Base-by-base conservation (phyloP, 2,888 invertebrate species). In the Megalurothrips usitatus region DNA sequence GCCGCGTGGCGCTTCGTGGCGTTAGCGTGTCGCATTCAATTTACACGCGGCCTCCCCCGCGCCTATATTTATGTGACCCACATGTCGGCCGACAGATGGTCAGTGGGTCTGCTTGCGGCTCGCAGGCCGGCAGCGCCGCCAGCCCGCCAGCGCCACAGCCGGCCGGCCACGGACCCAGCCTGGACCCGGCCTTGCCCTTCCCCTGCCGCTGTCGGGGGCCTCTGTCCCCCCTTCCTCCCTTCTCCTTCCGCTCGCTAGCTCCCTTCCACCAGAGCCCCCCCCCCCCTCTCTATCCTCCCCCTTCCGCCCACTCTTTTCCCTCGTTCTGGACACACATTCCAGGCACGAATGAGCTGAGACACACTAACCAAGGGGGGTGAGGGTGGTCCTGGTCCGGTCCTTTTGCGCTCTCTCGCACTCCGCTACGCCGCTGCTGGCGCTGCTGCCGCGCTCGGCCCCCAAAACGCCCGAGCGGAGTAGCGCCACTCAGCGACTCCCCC, bases 331-430 rank as follows among this genome's bases (percentile, higher is more conserved):
- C 58, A 58, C 58, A 58, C 58, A 58, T 58, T 58, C 58, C 58
- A n/a, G 58, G 58, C 58, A 58, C 58, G 58, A 58, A 58, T 58
- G 58, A 58, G 58, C 58, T 58, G 58, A 58, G 58, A 58, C 58
- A 58, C 58, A 58, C 58, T 58, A n/a, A 58, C 34, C 34, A 43
- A 43, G 34, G 34, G 34, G 34, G 34, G 34, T 43, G 6, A 43
- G 34, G 34, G 34, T 2, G 34, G 34, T 43, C 34, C 34, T 2
- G 34, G 34, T 43, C 34, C 3, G 34, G 34, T 43, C 34, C 34
- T 43, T 43, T 43, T 43, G 34, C 34, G 34, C 34, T 43, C 34
- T 43, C 34, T 43, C 34, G 34, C 34, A 43, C 34, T 43, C 34
- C 34, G 34, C 34, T 43, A 43, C 6, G 34, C 34, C 34, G 34